Conservation (phyloP, 2,797 vertebrate species). For the Menidia menidia region DNA sequence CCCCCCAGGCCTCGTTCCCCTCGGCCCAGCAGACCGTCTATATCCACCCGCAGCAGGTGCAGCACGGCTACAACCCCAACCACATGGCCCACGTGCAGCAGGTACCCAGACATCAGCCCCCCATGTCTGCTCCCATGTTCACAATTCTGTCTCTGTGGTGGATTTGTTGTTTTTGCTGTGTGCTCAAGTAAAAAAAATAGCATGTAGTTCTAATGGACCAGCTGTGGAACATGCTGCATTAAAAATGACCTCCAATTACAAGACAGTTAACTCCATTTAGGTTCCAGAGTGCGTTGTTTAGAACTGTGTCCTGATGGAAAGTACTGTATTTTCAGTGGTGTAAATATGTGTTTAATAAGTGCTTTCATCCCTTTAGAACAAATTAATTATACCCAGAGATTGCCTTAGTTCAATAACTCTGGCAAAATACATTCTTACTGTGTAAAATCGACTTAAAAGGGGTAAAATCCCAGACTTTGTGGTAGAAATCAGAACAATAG, state of each 20-base stretch:
- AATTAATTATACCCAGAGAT: background rate
- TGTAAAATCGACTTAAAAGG: no score
- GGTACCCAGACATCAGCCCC: conserved; percentile 73
- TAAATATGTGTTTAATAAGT: background rate
- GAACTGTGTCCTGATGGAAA: background rate
- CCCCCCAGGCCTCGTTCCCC: conserved; percentile 94
- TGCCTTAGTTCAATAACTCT: no score
- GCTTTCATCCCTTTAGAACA: background rate
- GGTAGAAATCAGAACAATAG: no score
- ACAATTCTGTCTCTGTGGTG: background rate
- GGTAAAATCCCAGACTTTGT: no score
- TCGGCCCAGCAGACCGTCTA: conserved; percentile 96
- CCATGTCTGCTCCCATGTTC: no score
- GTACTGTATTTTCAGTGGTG: background rate
- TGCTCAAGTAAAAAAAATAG: background rate
- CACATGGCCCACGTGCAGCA: conserved; percentile 98
- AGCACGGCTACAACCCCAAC: conserved; percentile 94
- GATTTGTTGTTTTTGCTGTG: background rate
- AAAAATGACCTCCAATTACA: background rate
- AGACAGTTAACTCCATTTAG: background rate
- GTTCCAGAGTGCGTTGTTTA: background rate
- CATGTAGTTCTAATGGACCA: background rate
- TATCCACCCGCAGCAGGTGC: conserved; percentile 96
- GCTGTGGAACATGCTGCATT: background rate
- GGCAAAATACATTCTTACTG: no score